Evolutionary conservation across 2,888 invertebrate species (phyloP).

Genomic region (Stratiomys singularior): DNA sequence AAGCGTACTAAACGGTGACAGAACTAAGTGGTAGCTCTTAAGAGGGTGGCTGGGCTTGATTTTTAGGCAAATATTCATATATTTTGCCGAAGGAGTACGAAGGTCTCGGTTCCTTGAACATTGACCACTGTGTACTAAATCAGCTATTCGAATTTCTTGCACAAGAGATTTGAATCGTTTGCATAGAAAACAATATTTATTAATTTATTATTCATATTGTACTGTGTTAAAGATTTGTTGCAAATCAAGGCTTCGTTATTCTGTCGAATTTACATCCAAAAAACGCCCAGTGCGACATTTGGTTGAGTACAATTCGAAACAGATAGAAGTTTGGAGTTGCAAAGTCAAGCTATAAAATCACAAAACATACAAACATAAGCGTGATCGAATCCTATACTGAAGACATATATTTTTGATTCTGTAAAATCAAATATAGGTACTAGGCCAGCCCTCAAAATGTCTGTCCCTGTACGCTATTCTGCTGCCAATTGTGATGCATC

Average conservation of each 20-base stretch:
- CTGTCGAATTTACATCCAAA: slow-evolving; percentile 22
- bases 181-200: slow-evolving; percentile 14
- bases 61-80: slow-evolving; percentile 11
- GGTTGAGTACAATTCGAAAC: slow-evolving; percentile 23
- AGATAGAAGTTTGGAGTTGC: slow-evolving; percentile 42
- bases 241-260: slow-evolving; percentile 30
- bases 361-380: neutral
- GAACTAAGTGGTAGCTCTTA: neutral
- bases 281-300: neutral
- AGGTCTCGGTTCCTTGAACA: slow-evolving; percentile 40
- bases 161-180: neutral
- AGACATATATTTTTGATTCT: slow-evolving; percentile 31
- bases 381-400: neutral
- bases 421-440: slow-evolving; percentile 59
- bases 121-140: slow-evolving; percentile 48
- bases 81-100: slow-evolving; percentile 44
- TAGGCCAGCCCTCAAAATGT: slow-evolving; percentile 68
- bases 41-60: slow-evolving; percentile 29
- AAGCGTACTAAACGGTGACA: slow-evolving; percentile 32
- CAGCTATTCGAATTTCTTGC: no score
- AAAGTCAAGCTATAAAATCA: slow-evolving; percentile 38
- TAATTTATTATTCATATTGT: slow-evolving; percentile 1
- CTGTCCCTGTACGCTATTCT: slow-evolving; percentile 67
- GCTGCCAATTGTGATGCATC: slow-evolving; percentile 64
- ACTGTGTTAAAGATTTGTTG: neutral